A percentile compares a stretch with the other conserved stretches of the same genome.
These are phyloP conservation scores for Drosophila leonis DNA, from an alignment of 2,888 invertebrate genomes.

Conservation along the genomic window DNA sequence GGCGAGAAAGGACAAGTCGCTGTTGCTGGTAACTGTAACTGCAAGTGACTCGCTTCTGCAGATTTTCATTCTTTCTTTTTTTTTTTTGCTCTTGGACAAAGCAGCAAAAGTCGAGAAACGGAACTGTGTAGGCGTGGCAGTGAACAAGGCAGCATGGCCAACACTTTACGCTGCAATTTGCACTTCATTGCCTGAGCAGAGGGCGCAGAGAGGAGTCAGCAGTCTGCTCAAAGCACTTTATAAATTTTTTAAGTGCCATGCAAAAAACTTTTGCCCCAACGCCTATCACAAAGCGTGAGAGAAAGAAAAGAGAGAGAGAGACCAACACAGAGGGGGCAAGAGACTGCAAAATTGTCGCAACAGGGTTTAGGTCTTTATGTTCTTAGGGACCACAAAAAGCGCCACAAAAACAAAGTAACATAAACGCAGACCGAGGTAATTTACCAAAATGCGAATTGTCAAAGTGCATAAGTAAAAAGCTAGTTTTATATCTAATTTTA, in stretches of 20 bases:
- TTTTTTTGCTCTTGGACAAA: conserved; percentile 61
- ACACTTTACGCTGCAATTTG: conserved; percentile 78
- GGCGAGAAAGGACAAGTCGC: conserved; percentile 7
- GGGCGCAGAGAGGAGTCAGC: background rate
- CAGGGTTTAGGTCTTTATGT: conserved; percentile 47
- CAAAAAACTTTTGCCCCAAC: conserved; percentile 57
- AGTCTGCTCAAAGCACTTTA: conserved; percentile 75
- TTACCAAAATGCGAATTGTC: conserved; percentile 12
- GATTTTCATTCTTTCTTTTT: conserved; percentile 32
- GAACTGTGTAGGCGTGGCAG: conserved; percentile 35
- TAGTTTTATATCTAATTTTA: conserved; percentile 28
- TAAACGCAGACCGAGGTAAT: conserved; percentile 11
- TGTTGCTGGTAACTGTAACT: conserved; percentile 51
- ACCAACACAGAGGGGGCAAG: background rate
- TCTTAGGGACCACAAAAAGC: conserved; percentile 54
- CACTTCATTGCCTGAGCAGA: conserved; percentile 71
- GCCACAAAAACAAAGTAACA: conserved; percentile 46
- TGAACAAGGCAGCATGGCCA: conserved; percentile 50
- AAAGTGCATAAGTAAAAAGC: conserved; percentile 30
- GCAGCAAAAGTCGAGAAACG: conserved; percentile 71
- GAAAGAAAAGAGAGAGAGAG: background rate
- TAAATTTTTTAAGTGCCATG: conserved; percentile 75
- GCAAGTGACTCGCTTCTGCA: conserved; percentile 59
- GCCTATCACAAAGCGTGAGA: conserved; percentile 29
- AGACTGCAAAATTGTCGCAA: conserved; percentile 17